Base-by-base conservation (phyloP, 2,797 vertebrate genomes). In the Serranus cabrilla region DNA sequence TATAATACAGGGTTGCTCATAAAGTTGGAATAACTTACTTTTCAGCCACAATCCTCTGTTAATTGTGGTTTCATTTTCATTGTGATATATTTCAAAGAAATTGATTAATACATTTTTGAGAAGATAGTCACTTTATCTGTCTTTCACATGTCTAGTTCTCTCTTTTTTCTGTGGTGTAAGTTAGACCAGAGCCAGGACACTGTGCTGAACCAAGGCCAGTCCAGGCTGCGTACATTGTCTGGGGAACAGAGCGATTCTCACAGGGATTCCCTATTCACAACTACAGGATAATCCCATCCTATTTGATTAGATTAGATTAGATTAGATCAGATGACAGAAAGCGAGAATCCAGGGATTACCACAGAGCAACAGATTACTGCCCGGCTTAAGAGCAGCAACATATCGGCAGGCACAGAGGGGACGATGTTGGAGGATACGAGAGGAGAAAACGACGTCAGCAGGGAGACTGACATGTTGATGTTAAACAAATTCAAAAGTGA, bases 341-440 rank as follows among this genome's bases (percentile, higher is more conserved):
- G 71, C 47, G 71, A 87, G 87, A 93, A 93, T 89, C 82, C 82
- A 83, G 86, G 92, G 94, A 94, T 94, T 95, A 94, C 87, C 67
- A 64, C 64, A 21, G 79, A 88, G 83, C 82, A 85, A 80, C 90
- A 93, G 89, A 92, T 92, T 93, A 93, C 66, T 23, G 74, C 55
- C 72, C 71, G 59, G 55, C 27, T 89, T 82, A 87, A 82, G 80
- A 66, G 78, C 79, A 85, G 80, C 74, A 87, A 61, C 73, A 80
- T 60, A 72, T 76, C 55, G 31, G 68, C 66, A 13, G 78, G 72
- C 77, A 23, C 55, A 10, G 63, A 64, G 76, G 56, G 66, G 47
- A 54, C 1, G 11, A 67, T 20, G 39, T 47, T 20, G n/a, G 58
- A 50, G 46, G 61, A 72, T 62, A 9, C 4, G 21, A 69, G 58